Base-by-base conservation (phyloP, 2,113 vertebrate species). In the Pterocles gutturalis region DNA sequence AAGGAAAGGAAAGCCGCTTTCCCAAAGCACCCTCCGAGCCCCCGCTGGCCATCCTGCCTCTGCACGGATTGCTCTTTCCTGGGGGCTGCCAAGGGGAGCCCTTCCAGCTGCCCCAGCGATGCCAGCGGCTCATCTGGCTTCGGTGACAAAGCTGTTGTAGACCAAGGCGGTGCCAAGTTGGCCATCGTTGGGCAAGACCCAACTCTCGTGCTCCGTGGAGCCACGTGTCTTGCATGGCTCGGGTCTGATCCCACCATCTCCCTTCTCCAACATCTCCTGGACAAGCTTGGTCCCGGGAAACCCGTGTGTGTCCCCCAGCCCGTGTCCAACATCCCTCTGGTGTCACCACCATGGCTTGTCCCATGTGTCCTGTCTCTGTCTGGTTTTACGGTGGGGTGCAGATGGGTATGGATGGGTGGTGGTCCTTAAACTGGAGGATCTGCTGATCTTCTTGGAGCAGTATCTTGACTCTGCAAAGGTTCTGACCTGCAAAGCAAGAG, bases 321-420 rank as follows among this genome's bases (percentile, higher is more conserved):
- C 5, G 4, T 18, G 53, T 60, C 61, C 61, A 4, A 0, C 43
- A 19, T 60, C 36, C 43, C 16, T 4, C 20, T 13, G 19, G 58
- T 18, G 46, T 29, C 43, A 17, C 53, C 1, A 0, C 13, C 66
- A 21, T n/a, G 78, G 41, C 54, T 60, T 31, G 11, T 81, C 36
- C 58, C 45, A 11, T 0, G 0, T 1, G 1, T 28, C 15, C n/a
- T 9, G 1, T 46, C 28, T 43, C 54, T 20, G 2, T 43, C 66
- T 21, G 36, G 11, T 36, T 61, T 72, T 21, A 5, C 10, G 0
- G 21, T 0, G 17, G 55, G 57, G 21, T 64, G 54, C 38, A 13
- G 69, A 16, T 13, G 85, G 41, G 17, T 13, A 1, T 10, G 53
- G 83, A 11, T 15, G 24, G 69, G 18, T 7, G 80, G 18, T 10